phyloP scores from a whole-genome alignment of 2,797 vertebrate species.

The Uromys caudimaculatus region DNA sequence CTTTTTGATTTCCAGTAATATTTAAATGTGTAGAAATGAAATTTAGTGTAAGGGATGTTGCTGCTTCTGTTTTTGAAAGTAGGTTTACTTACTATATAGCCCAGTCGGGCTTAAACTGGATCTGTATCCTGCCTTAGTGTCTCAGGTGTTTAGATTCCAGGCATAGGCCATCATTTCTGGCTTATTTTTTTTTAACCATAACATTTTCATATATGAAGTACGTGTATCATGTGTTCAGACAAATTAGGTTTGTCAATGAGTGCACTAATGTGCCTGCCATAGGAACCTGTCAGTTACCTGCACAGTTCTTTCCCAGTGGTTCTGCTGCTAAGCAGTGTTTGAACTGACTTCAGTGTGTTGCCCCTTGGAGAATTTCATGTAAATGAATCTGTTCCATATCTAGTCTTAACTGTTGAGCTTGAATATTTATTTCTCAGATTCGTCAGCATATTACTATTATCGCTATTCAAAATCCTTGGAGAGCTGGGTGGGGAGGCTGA shows the following conservation, averaged over 20 bases:
- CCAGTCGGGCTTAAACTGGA: background rate
- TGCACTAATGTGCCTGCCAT: background rate
- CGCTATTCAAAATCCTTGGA: background rate
- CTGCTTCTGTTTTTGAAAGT: background rate
- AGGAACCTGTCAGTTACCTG: background rate
- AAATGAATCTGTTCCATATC: background rate
- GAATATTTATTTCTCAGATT: background rate
- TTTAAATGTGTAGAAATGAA: constrained; percentile 16
- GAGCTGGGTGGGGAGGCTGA: background rate
- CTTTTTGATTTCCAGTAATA: background rate
- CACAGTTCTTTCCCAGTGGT: background rate
- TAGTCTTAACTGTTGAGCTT: constrained; percentile 32
- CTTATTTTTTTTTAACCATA: background rate
- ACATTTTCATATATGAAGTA: background rate
- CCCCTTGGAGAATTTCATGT: background rate
- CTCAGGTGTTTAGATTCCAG: background rate
- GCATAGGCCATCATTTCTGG: background rate
- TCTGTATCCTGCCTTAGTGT: background rate
- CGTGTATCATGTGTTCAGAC: background rate
- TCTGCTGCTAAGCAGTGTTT: background rate
- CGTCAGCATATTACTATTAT: background rate
- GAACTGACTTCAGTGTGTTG: background rate
- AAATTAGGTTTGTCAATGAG: background rate
- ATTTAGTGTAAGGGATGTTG: background rate
- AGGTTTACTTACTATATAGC: background rate